These are phyloP conservation scores for Drosophila ohnishii DNA, from an alignment of 1,140 invertebrate species.

Conservation along the genomic window DNA sequence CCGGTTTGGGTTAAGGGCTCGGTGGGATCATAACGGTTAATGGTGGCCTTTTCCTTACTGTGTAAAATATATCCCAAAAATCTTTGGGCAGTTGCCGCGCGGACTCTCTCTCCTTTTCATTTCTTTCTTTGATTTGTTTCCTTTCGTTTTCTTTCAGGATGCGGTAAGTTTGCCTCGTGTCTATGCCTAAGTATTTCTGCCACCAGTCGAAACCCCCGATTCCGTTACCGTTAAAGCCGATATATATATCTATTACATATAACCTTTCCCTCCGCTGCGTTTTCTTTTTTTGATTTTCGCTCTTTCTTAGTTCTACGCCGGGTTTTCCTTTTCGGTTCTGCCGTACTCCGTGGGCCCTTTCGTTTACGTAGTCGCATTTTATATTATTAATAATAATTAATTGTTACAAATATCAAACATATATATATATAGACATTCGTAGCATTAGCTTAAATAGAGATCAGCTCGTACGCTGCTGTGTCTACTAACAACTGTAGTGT, in stretches of 20 bases:
- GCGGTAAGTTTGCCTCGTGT: constrained; percentile 77
- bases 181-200: constrained; percentile 39
- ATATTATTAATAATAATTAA: constrained; percentile 2
- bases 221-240: constrained; percentile 20
- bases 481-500: constrained; percentile 49
- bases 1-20: constrained; percentile 8
- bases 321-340: not conserved
- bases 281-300: not conserved
- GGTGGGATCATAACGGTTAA: not conserved
- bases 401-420: not conserved
- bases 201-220: constrained; percentile 24
- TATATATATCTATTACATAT: constrained; percentile 2
- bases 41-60: constrained; percentile 7
- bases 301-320: constrained; percentile 7
- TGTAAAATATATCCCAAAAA: constrained; percentile 24
- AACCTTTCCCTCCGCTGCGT: constrained; percentile 12
- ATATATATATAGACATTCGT: constrained; percentile 9
- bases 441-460: constrained; percentile 14
- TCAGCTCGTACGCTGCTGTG: constrained; percentile 24
- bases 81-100: constrained; percentile 7
- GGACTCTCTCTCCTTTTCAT: constrained; percentile 57
- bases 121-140: constrained; percentile 80
- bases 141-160: constrained; percentile 83
- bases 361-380: constrained; percentile 20
- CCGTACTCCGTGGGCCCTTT: constrained; percentile 14